Percentiles rank a stretch among this genome's conserved stretches.
Conservation (phyloP, 1,140 invertebrate species). For the Pachyrhynchus sulphureomaculatus region DNA sequence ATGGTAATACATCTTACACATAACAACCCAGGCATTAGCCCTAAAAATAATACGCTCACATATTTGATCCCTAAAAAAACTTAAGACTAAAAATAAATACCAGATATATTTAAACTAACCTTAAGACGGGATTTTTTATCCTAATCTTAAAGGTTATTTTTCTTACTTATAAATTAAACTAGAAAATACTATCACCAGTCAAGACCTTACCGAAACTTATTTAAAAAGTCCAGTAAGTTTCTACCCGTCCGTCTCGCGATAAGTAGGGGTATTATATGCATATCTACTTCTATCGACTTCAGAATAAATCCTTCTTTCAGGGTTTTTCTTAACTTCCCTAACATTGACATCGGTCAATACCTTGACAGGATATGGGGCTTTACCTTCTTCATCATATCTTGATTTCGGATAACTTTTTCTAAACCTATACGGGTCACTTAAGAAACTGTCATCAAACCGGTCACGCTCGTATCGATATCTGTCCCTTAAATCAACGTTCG, state of each 20-base stretch:
- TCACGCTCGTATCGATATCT: slow-evolving; percentile 32
- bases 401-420: slow-evolving; percentile 34
- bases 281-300: slow-evolving; percentile 41
- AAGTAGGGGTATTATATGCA: slow-evolving; percentile 26
- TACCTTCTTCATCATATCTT: slow-evolving; percentile 34
- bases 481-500: slow-evolving; percentile 40
- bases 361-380: slow-evolving; percentile 42
- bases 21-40: too few relatives aligned
- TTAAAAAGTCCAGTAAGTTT: neutral
- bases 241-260: slow-evolving; percentile 16
- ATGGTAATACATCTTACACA: too few relatives aligned
- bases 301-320: slow-evolving; percentile 46
- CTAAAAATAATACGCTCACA: too few relatives aligned
- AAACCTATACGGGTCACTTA: slow-evolving; percentile 8
- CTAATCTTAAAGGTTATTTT: too few relatives aligned
- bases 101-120: too few relatives aligned
- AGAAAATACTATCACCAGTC: neutral
- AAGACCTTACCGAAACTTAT: neutral
- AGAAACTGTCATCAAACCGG: slow-evolving; percentile 37
- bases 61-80: too few relatives aligned
- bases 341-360: slow-evolving; percentile 46
- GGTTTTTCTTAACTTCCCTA: slow-evolving; percentile 45
- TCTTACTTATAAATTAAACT: neutral
- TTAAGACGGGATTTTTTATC: too few relatives aligned
- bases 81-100: too few relatives aligned